Evolutionary conservation across 2,888 invertebrate species (phyloP), one percentile per base, ranked within the genome.

Genomic region (Marasmarcha lunaedactyla): DNA sequence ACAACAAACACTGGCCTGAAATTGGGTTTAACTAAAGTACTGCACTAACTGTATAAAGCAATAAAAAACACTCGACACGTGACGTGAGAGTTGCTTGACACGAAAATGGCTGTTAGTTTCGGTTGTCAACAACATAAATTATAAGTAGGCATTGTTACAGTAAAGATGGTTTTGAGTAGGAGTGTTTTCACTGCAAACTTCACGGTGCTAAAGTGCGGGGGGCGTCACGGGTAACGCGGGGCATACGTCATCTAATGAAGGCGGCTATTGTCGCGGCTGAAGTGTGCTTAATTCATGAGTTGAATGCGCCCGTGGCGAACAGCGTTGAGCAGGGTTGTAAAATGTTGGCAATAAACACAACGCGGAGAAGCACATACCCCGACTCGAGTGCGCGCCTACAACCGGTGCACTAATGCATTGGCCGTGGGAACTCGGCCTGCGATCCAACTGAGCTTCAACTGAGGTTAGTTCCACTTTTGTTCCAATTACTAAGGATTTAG

Each of bases 201-300:
- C 61, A 63, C 61, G 71, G 62, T 54, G 55, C 64, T 72, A 73
- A 72, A 73, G 74, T 65, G 48, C 35, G 38, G 63, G 66, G 74
- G 78, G 76, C 65, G 78, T 71, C 76, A 76, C 71, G 78, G 69
- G 52, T 66, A 65, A 64, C 70, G 74, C 70, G 54, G 63, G 69
- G 65, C 79, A 71, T 73, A 73, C 76, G 79, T 65, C 71, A 59
- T 46, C 62, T 79, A 79, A 81, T 79, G 78, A 79, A 79, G 64
- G 64, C 54, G 60, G 65, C 71, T 67, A 73, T 79, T 78, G 77
- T 78, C 69, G 59, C 56, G 59, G 58, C 58, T 67, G 63, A 64
- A 78, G 76, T 65, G 70, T 67, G 63, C 73, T 71, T 70, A 67
- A 72, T 71, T 68, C 66, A 65, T 57, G 65, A 63, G 59, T 54